Evolutionary conservation across 2,797 vertebrate genomes (phyloP).

Genomic region (Serranus cabrilla): DNA sequence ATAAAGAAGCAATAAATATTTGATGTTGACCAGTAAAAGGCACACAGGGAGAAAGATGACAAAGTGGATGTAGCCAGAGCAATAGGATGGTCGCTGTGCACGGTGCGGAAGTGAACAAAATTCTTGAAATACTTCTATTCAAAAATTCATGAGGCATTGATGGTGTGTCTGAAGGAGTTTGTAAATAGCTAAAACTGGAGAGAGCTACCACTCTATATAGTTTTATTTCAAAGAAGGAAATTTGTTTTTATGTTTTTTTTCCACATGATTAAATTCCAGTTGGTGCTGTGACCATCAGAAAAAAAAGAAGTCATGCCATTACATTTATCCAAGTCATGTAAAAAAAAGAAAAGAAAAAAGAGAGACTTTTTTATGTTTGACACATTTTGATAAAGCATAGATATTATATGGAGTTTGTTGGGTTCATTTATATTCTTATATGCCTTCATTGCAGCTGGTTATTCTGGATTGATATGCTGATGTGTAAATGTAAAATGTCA

Average conservation of each 20-base stretch:
- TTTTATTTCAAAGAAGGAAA: conserved; percentile 56
- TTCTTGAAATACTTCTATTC: conserved; percentile 78
- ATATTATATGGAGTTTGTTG: conserved; percentile 64
- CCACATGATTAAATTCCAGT: conserved; percentile 69
- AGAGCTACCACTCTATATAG: conserved; percentile 63
- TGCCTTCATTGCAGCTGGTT: conserved; percentile 73
- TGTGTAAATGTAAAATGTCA: conserved; percentile 82
- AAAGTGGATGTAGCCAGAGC: conserved; percentile 80
- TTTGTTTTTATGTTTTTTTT: conserved; percentile 52
- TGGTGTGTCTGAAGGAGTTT: conserved; percentile 70
- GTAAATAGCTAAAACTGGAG: conserved; percentile 81
- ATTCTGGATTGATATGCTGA: conserved; percentile 77
- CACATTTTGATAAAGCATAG: conserved; percentile 76
- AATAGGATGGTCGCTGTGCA: conserved; percentile 75
- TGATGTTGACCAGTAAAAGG: conserved; percentile 80
- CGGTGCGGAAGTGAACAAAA: conserved; percentile 72
- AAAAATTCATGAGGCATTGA: conserved; percentile 77
- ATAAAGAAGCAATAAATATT: conserved; percentile 90
- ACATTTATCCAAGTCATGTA: conserved; percentile 53
- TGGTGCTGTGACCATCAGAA: conserved; percentile 76
- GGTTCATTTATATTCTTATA: conserved; percentile 78
- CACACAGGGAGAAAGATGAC: conserved; percentile 71
- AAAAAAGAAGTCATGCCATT: conserved; percentile 65
- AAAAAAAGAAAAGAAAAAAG: conserved; percentile 10
- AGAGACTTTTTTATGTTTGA: conserved; percentile 71